Conservation (phyloP, 2,888 invertebrate species). For the Tachystola acroxantha region DNA sequence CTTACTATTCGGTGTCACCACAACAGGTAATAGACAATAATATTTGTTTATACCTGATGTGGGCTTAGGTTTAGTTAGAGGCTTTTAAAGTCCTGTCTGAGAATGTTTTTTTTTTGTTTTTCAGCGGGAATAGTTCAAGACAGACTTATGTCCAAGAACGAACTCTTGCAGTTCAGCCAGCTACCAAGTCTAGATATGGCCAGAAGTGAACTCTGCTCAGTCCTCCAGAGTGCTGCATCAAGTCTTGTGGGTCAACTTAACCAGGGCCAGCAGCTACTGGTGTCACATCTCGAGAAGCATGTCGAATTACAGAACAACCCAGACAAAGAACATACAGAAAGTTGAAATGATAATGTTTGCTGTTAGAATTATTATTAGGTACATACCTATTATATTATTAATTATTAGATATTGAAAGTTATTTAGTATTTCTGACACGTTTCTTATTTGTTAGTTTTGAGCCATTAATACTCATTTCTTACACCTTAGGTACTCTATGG, state of each 20-base stretch:
- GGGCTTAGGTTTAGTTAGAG: no score
- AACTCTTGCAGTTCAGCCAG: conserved; percentile 81
- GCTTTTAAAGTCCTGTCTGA: no score
- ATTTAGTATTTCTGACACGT: no score
- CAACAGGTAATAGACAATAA: no score
- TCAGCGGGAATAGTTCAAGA: conserved; percentile 86
- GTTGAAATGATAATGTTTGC: conserved; percentile 16
- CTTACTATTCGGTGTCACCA: no score
- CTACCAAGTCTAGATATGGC: conserved; percentile 82
- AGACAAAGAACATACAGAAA: conserved; percentile 17
- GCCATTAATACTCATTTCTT: no score
- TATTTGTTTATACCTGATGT: no score
- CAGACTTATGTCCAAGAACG: conserved; percentile 81
- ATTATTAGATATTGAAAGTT: no score
- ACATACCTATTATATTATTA: not conserved
- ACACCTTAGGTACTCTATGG: no score
- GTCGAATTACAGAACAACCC: conserved; percentile 43
- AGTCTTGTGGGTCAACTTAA: conserved; percentile 82
- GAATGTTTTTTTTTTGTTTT: conserved; percentile 26
- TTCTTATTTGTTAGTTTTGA: no score
- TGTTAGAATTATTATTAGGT: not conserved
- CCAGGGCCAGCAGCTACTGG: conserved; percentile 82
- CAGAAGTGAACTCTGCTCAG: conserved; percentile 82
- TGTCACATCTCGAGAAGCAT: conserved; percentile 82
- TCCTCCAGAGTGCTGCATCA: conserved; percentile 81